A percentile compares a stretch with the other conserved stretches of the same genome.
phyloP scores from a whole-genome alignment of 92 coral and sea anemone species.

The Epizoanthus stellaris region DNA sequence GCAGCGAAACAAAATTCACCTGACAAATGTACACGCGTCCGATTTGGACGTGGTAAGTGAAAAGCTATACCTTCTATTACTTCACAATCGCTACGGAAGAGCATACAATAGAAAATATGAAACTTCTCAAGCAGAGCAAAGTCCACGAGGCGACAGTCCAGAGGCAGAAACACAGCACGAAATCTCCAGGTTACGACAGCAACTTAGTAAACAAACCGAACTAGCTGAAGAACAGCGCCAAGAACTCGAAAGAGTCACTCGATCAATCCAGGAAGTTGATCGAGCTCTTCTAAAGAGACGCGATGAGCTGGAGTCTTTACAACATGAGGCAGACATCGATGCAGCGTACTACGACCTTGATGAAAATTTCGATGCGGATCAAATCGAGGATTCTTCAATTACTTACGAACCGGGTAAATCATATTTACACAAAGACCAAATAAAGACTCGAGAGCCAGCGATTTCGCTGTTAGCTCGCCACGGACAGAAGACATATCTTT shows the following conservation, averaged over 20 bases:
- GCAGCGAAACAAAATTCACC: constrained; percentile 52
- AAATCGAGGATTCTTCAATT: constrained; percentile 26
- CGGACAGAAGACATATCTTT: constrained; percentile 33
- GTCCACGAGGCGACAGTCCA: neutral
- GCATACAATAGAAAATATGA: constrained; percentile 3
- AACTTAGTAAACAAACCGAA: constrained; percentile 65
- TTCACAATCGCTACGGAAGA: constrained; percentile 40
- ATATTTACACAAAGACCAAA: constrained; percentile 11
- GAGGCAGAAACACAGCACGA: constrained; percentile 15
- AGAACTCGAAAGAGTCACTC: constrained; percentile 56
- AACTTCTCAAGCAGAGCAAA: constrained; percentile 33
- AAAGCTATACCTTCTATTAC: constrained; percentile 51
- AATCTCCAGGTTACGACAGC: constrained; percentile 30
- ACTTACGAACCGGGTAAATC: neutral
- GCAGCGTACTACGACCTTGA: constrained; percentile 65
- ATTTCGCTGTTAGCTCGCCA: constrained; percentile 17
- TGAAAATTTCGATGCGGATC: constrained; percentile 58
- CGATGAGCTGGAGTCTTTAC: constrained; percentile 36
- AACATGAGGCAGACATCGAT: constrained; percentile 44
- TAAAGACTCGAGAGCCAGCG: constrained; percentile 7
- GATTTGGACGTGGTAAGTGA: constrained; percentile 72
- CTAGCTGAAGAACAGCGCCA: constrained; percentile 61
- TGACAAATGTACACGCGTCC: constrained; percentile 61
- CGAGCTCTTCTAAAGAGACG: constrained; percentile 50
- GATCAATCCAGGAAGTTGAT: constrained; percentile 63